These are phyloP conservation scores for Leptogaster cylindrica DNA, from an alignment of 2,888 invertebrate species.

Conservation along the genomic window DNA sequence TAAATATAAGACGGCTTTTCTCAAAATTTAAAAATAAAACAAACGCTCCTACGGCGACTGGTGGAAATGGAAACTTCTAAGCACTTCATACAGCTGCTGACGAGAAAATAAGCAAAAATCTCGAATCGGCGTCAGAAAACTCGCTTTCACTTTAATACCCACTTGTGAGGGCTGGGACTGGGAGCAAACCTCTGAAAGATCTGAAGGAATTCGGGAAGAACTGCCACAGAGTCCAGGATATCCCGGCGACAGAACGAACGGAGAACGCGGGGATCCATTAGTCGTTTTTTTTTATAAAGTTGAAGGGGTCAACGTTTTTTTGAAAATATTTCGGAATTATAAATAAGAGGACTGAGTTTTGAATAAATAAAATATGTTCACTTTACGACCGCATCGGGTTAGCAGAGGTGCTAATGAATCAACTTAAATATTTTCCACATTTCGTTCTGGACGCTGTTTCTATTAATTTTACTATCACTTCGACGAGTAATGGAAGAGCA, in stretches of 20 bases:
- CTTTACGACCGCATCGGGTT: not conserved
- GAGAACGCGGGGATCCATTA: not conserved
- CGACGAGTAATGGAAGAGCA: too few relatives aligned
- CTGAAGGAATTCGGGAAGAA: too few relatives aligned
- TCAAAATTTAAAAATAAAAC: slow-evolving; percentile 39
- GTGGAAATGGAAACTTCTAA: slow-evolving; percentile 36
- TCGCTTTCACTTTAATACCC: slow-evolving; percentile 18
- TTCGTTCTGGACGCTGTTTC: too few relatives aligned
- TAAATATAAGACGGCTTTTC: slow-evolving; percentile 37
- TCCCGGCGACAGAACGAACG: slow-evolving; percentile 16
- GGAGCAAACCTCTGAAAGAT: too few relatives aligned
- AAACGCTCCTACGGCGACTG: slow-evolving; percentile 5
- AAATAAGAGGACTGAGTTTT: not conserved
- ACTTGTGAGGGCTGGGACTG: too few relatives aligned
- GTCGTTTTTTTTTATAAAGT: slow-evolving; percentile 36
- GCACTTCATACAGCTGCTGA: not conserved
- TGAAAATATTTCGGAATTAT: slow-evolving; percentile 10
- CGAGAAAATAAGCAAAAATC: not conserved
- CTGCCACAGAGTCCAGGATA: not conserved
- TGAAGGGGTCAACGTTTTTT: slow-evolving; percentile 24
- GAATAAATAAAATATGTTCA: not conserved
- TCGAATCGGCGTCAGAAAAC: not conserved
- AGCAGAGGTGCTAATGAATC: slow-evolving; percentile 20
- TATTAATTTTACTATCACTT: too few relatives aligned
- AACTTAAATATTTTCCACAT: too few relatives aligned